These are phyloP conservation scores for Dendronephthya gigantea DNA, from an alignment of 64 coral and sea anemone genomes.

Conservation along the genomic window DNA sequence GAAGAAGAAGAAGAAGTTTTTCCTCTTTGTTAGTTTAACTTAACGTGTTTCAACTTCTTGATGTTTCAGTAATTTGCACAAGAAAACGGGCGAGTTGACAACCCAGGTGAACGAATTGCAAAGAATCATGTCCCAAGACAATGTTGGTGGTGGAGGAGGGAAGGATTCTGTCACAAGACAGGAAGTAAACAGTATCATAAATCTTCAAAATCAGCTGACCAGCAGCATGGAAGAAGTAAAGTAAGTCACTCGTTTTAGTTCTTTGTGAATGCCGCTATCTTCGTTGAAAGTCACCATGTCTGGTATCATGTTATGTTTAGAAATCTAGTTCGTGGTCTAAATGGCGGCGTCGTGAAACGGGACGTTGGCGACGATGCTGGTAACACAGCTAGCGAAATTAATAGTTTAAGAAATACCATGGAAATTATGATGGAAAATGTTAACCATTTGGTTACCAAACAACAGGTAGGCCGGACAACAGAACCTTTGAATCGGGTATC, in stretches of 20 bases:
- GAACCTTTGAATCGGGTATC: too few relatives aligned
- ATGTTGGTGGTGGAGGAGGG: constrained; percentile 36
- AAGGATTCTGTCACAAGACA: constrained; percentile 80
- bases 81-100: constrained; percentile 77
- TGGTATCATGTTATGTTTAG: background rate
- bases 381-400: background rate
- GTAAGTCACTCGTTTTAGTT: constrained; percentile 21
- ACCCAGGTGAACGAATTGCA: constrained; percentile 68
- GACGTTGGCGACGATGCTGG: background rate
- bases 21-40: background rate
- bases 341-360: background rate
- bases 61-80: constrained; percentile 59
- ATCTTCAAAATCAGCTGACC: constrained; percentile 64
- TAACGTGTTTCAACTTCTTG: background rate
- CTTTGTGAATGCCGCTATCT: background rate
- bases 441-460: background rate
- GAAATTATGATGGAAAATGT: constrained; percentile 23
- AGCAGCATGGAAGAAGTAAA: constrained; percentile 76
- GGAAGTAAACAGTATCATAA: constrained; percentile 76
- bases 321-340: background rate
- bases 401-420: background rate
- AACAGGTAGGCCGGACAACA: constrained; percentile 5
- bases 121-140: constrained; percentile 44
- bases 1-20: too few relatives aligned
- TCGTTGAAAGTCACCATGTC: too few relatives aligned